Evolutionary conservation across 2,113 vertebrate genomes (phyloP).

Genomic region (Pheucticus melanocephalus): DNA sequence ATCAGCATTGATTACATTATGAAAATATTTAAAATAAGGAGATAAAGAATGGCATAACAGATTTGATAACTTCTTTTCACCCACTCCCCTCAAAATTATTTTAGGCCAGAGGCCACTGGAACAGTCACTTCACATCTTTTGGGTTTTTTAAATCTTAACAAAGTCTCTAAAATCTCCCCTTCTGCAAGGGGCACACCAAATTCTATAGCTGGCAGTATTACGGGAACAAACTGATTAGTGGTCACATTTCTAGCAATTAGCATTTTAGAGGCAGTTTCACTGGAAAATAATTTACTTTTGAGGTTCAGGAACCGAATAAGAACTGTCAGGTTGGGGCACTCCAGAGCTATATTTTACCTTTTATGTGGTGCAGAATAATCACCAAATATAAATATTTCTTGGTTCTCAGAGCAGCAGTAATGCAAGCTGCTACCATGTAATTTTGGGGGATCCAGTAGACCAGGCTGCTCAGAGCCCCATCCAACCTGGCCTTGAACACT

Average conservation of each 20-base stretch:
- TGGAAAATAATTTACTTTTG: slow-evolving; percentile 34
- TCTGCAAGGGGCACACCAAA: not conserved
- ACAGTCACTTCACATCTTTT: not conserved
- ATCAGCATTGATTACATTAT: not conserved
- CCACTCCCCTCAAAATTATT: not conserved
- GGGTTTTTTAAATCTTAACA: not conserved
- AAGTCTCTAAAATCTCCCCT: not conserved
- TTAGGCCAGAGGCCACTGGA: not conserved
- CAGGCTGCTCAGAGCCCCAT: not conserved
- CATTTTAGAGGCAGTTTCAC: not conserved
- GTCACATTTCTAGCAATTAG: slow-evolving; percentile 2
- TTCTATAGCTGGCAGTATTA: not conserved
- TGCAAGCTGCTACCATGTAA: not conserved
- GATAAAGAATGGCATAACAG: not conserved
- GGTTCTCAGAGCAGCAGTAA: not conserved
- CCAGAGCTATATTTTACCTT: not conserved
- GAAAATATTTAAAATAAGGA: not conserved
- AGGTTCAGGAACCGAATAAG: not conserved
- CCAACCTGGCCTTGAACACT: not conserved
- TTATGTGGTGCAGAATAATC: not conserved
- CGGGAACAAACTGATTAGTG: not conserved
- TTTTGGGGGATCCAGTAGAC: not conserved
- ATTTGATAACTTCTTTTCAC: not conserved
- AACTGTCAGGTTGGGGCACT: not conserved
- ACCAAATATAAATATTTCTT: not conserved